A percentile compares a stretch with the other conserved stretches of the same genome.
These are phyloP conservation scores for Troglohyphantes excavatus DNA, from an alignment of 2,888 invertebrate genomes.

Conservation along the genomic window DNA sequence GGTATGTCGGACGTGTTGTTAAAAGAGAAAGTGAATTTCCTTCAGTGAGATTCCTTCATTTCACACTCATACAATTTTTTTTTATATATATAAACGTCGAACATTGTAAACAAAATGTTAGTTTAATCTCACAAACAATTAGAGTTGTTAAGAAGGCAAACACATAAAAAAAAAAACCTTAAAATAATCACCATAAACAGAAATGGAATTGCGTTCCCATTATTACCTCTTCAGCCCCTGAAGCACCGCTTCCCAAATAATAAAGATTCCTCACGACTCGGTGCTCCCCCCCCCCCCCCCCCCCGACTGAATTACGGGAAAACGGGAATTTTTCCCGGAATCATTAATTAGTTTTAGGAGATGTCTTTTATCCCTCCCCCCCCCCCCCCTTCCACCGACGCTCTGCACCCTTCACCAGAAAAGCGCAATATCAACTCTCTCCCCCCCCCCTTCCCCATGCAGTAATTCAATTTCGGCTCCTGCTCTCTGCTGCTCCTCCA, in stretches of 20 bases:
- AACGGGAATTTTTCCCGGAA: not conserved
- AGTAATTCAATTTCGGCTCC: slow-evolving; percentile 5
- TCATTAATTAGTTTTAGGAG: slow-evolving; percentile 13
- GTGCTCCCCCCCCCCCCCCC: too few species aligned
- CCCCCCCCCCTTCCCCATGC: too few species aligned
- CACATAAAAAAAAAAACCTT: not conserved
- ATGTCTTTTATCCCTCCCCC: slow-evolving; percentile 42
- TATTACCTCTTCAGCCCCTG: not conserved
- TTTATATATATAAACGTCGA: not conserved
- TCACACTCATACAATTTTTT: too few species aligned
- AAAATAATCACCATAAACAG: not conserved
- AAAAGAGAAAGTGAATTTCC: too few species aligned
- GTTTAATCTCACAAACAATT: not conserved
- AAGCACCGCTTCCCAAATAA: slow-evolving; percentile 5
- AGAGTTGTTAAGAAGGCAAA: not conserved
- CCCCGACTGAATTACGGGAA: not conserved
- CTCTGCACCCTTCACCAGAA: not conserved
- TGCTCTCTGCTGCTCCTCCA: not conserved
- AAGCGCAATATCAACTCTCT: not conserved
- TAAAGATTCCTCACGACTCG: not conserved
- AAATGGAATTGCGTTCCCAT: not conserved
- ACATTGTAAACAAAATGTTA: not conserved
- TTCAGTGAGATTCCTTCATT: too few species aligned
- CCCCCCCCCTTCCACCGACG: not conserved
- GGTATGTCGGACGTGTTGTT: too few species aligned